Conservation (phyloP, 2,797 vertebrate species). For the Sylvia borin region DNA sequence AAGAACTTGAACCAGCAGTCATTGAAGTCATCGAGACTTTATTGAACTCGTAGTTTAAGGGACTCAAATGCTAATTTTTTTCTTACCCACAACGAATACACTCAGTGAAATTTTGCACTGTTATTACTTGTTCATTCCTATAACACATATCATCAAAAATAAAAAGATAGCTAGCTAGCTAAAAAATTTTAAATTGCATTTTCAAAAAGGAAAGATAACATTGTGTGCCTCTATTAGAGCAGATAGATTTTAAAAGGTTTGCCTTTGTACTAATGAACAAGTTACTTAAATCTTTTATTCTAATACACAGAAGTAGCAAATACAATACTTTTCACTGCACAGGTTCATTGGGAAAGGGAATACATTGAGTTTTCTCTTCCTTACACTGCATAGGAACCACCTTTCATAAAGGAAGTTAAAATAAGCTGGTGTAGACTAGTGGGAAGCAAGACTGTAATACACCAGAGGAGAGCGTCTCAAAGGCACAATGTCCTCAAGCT, state of each 20-base stretch:
- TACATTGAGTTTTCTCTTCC: not conserved
- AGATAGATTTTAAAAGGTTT: not conserved
- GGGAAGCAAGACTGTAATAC: not conserved
- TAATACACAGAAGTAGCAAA: not conserved
- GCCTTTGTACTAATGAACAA: not conserved
- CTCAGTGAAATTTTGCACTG: not conserved
- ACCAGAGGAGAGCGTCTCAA: not conserved
- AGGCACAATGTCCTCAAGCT: not conserved
- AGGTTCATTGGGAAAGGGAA: not conserved
- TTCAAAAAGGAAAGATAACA: not conserved
- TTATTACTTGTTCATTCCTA: not conserved
- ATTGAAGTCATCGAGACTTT: not conserved
- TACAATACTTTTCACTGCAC: not conserved
- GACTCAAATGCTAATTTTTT: not conserved
- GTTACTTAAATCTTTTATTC: not conserved
- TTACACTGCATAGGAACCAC: not conserved
- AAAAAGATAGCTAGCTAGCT: not conserved
- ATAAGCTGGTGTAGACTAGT: not conserved
- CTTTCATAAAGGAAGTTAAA: not conserved
- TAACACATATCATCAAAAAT: not conserved
- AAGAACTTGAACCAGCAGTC: not conserved
- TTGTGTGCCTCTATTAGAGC: not conserved
- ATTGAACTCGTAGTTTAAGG: not conserved
- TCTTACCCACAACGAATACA: not conserved
- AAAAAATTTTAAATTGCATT: not conserved